Percentiles rank a stretch among this genome's conserved stretches.
phyloP scores from a whole-genome alignment of 2,113 vertebrate species.

The Melanotaenia duboulayi region DNA sequence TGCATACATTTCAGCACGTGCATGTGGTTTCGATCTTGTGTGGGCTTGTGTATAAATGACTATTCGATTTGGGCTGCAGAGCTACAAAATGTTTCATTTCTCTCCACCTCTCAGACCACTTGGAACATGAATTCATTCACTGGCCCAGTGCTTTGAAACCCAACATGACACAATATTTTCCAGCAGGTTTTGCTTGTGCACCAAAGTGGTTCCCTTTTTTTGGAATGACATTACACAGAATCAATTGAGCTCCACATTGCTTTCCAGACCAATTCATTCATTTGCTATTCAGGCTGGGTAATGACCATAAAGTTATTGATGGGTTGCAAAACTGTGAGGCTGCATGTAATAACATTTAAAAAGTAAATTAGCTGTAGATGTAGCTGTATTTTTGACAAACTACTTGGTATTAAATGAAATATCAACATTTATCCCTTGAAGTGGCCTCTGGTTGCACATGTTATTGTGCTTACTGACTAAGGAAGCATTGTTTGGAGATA shows the following conservation, averaged over 20 bases:
- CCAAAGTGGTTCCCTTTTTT: slow-evolving; percentile 27
- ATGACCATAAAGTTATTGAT: slow-evolving; percentile 12
- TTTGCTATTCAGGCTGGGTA: slow-evolving; percentile 22
- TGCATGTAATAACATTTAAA: too few species aligned
- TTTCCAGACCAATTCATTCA: slow-evolving; percentile 45
- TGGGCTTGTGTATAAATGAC: slow-evolving; percentile 6
- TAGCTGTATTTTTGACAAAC: not conserved
- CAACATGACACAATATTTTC: slow-evolving; percentile 47
- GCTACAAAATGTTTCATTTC: slow-evolving; percentile 18
- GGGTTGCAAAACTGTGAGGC: slow-evolving; percentile 18
- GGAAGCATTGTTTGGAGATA: slow-evolving; percentile 51
- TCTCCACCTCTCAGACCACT: slow-evolving; percentile 23
- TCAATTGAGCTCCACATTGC: slow-evolving; percentile 40
- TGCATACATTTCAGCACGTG: slow-evolving; percentile 7
- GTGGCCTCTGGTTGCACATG: slow-evolving; percentile 7
- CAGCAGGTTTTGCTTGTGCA: slow-evolving; percentile 27
- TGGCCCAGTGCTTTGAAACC: slow-evolving; percentile 33
- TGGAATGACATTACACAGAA: slow-evolving; percentile 35
- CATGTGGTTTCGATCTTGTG: slow-evolving; percentile 5
- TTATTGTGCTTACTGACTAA: slow-evolving; percentile 37
- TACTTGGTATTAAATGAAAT: not conserved
- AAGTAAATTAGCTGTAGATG: too few species aligned
- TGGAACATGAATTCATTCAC: slow-evolving; percentile 21
- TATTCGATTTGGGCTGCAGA: slow-evolving; percentile 11
- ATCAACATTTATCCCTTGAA: slow-evolving; percentile 13